Evolutionary conservation across 2,113 vertebrate species (phyloP).

Genomic region (Malurus alboscapulatus): DNA sequence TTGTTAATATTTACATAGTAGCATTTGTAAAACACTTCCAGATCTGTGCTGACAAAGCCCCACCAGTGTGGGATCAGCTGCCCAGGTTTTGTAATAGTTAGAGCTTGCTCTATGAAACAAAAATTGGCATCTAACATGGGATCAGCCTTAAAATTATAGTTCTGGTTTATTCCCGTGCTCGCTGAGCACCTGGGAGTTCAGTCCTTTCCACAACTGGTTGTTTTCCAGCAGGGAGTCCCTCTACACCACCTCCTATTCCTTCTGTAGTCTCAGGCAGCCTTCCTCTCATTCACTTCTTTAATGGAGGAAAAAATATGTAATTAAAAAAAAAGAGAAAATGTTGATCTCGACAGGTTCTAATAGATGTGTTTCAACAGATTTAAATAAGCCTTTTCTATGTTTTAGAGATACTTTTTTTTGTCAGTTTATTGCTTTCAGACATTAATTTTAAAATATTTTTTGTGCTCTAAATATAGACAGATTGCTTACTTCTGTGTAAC

Average conservation of each 20-base stretch:
- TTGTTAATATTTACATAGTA: neutral
- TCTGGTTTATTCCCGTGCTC: neutral
- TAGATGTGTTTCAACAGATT: neutral
- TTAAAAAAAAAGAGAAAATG: neutral
- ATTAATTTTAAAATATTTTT: neutral
- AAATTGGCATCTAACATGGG: neutral
- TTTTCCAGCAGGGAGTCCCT: neutral
- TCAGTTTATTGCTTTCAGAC: neutral
- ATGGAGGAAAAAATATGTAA: fast-evolving
- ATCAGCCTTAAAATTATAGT: conserved; percentile 13
- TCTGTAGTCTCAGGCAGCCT: neutral
- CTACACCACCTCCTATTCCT: neutral
- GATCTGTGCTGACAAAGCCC: neutral
- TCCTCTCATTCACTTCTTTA: neutral
- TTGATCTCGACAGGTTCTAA: neutral
- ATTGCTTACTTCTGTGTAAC: neutral
- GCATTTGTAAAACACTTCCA: neutral
- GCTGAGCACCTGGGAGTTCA: neutral
- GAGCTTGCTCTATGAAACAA: neutral
- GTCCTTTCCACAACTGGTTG: neutral
- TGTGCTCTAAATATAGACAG: neutral
- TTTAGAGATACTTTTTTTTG: neutral
- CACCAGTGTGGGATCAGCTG: neutral
- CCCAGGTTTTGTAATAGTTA: neutral
- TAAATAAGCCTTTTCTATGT: neutral